Evolutionary conservation across 2,888 invertebrate genomes (phyloP), one percentile per base, ranked within the genome.

Genomic region (Venusia cambrica): DNA sequence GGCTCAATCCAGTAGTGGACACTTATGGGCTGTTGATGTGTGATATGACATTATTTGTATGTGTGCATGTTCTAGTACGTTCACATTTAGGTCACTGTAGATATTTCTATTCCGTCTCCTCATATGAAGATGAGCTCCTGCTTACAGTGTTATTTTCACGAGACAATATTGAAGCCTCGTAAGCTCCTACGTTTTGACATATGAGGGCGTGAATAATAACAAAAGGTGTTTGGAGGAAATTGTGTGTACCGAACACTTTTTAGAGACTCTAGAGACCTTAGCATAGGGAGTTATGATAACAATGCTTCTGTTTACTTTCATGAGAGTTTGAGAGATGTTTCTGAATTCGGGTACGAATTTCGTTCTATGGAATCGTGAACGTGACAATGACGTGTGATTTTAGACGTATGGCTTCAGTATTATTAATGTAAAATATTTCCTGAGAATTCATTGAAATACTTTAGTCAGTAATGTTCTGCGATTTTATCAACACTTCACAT

Each of bases 281-380:
- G 38, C 47, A 51, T 43, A 56, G 47, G 42, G 52, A 53, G 48
- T 52, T 54, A 50, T 51, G 55, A 49, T 59, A 60, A 64, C 63
- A 60, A 64, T 54, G 57, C 52, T 49, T 48, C 58, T 62, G 65
- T 62, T 60, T 62, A 60, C 61, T 62, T 57, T 62, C 59, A 57
- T 58, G 63, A 58, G 44, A 13, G 40, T 47, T 45, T 57, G 62
- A 54, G 54, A 54, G 54, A 54, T 56, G 57, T 53, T 57, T 38
- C 36, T 36, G 51, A 50, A 51, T 51, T 45, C 28, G 42, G 48
- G 48, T 56, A 61, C 54, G 55, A 55, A 56, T n/a, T n/a, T n/a
- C n/a, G n/a, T n/a, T n/a, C n/a, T n/a, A n/a, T n/a, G n/a, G n/a
- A n/a, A n/a, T n/a, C n/a, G n/a, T n/a, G n/a, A n/a, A n/a, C n/a